Conservation (phyloP, 2,797 vertebrate genomes). For the Arnoldichthys spilopterus region DNA sequence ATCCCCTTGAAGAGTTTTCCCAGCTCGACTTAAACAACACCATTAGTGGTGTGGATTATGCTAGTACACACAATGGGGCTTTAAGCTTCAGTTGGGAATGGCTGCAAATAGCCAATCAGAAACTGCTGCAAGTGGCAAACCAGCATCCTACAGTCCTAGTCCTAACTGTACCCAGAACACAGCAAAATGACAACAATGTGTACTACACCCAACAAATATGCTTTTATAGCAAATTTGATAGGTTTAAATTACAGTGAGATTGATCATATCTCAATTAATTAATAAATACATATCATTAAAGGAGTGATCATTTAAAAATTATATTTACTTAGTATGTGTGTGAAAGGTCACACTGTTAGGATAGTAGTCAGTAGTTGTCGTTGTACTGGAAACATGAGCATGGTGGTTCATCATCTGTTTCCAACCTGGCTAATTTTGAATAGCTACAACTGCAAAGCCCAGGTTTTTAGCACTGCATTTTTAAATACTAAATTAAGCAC, state of each 20-base stretch:
- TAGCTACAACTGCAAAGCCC: background rate
- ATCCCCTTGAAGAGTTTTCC: slow-evolving; percentile 50
- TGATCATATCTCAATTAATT: too few relatives aligned
- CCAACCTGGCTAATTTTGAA: background rate
- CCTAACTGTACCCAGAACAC: background rate
- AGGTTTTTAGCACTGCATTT: background rate
- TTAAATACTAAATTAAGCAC: background rate
- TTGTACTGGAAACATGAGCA: too few relatives aligned
- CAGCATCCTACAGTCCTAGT: background rate
- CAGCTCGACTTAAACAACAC: slow-evolving; percentile 37
- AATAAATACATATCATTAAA: too few relatives aligned
- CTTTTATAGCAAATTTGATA: background rate
- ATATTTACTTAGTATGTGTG: background rate
- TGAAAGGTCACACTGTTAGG: background rate
- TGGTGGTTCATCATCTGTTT: background rate
- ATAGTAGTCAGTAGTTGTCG: background rate
- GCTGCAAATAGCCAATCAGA: background rate
- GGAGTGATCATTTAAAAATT: too few relatives aligned
- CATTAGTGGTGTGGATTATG: slow-evolving; percentile 43
- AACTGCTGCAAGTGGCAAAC: background rate
- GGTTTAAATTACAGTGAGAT: background rate
- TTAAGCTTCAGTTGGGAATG: background rate
- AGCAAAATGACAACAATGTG: background rate
- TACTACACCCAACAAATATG: too few relatives aligned
- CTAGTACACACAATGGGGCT: slow-evolving; percentile 1